phyloP scores from a whole-genome alignment of 2,888 invertebrate genomes.

The Tenthredo scrophulariae region DNA sequence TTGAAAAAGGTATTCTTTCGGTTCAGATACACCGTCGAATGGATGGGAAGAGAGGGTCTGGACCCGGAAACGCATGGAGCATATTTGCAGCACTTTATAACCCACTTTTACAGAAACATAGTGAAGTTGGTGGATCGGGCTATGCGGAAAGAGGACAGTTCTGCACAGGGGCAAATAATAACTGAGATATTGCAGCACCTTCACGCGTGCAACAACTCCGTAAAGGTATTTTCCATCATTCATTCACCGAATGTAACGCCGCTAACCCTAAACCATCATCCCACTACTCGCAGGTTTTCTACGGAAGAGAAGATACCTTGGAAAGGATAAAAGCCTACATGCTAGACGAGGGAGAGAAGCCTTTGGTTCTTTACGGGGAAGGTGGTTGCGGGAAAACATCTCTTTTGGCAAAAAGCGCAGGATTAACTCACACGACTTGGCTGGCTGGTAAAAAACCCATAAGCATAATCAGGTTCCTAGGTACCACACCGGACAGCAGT shows the following conservation, averaged over 20 bases:
- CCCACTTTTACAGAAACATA: slow-evolving; percentile 96
- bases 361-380: slow-evolving; percentile 95
- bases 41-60: slow-evolving; percentile 97
- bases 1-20: slow-evolving; percentile 49
- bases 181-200: slow-evolving; percentile 97
- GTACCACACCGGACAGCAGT: slow-evolving; percentile 98
- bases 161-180: slow-evolving; percentile 95
- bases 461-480: slow-evolving; percentile 94
- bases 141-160: slow-evolving; percentile 97
- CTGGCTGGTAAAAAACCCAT: slow-evolving; percentile 89
- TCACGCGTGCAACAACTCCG: slow-evolving; percentile 96
- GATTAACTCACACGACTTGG: slow-evolving; percentile 88
- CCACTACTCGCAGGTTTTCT: slow-evolving; percentile 84
- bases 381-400: slow-evolving; percentile 99
- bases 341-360: slow-evolving; percentile 91
- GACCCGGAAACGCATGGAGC: slow-evolving; percentile 96
- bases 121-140: slow-evolving; percentile 95
- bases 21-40: slow-evolving; percentile 94
- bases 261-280: neutral
- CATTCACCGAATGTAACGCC: neutral
- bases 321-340: slow-evolving; percentile 90
- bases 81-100: slow-evolving; percentile 95
- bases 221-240: slow-evolving; percentile 81
- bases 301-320: slow-evolving; percentile 93
- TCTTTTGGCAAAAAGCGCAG: slow-evolving; percentile 94